Percentiles rank a stretch among this genome's conserved stretches.
phyloP scores from a whole-genome alignment of 1,140 invertebrate genomes.

The Drosophila azteca region DNA sequence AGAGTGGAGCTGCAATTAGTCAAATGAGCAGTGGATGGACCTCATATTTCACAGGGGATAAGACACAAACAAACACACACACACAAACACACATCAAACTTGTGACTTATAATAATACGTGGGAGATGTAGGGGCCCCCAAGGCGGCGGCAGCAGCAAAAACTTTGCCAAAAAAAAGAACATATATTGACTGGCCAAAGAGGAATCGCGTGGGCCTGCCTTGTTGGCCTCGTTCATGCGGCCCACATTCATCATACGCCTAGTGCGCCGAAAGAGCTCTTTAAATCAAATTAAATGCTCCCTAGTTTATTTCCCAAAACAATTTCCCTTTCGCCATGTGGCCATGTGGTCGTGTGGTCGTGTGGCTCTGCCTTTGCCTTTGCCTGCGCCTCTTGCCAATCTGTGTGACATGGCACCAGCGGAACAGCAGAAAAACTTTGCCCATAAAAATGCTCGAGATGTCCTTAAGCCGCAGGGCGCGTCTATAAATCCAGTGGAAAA shows the following conservation, averaged over 20 bases:
- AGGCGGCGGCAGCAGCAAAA: conserved; percentile 18
- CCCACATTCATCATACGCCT: conserved; percentile 55
- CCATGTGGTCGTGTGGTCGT: too few species aligned
- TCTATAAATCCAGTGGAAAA: conserved; percentile 15
- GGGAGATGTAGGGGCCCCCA: conserved; percentile 9
- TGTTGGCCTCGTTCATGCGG: conserved; percentile 2
- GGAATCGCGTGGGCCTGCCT: conserved; percentile 39
- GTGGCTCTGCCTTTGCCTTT: not conserved
- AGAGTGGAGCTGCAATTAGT: conserved; percentile 50
- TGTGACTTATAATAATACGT: conserved; percentile 38
- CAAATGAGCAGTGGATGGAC: conserved; percentile 56
- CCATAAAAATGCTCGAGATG: conserved; percentile 41
- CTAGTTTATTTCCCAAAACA: conserved; percentile 54
- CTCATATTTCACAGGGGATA: conserved; percentile 57
- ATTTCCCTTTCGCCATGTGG: conserved; percentile 14
- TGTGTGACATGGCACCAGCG: conserved; percentile 1
- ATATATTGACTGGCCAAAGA: conserved; percentile 32
- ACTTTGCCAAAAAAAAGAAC: conserved; percentile 37
- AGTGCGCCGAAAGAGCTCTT: conserved; percentile 36
- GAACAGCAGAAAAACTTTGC: conserved; percentile 28
- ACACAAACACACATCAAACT: conserved; percentile 11
- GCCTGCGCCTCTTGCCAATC: not conserved
- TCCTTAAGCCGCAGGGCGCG: conserved; percentile 19
- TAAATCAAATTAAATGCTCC: conserved; percentile 73
- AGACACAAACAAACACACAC: not conserved